Evolutionary conservation across 2,113 vertebrate species (phyloP), one percentile per base, ranked within the genome.

Genomic region (Gambusia holbrooki): DNA sequence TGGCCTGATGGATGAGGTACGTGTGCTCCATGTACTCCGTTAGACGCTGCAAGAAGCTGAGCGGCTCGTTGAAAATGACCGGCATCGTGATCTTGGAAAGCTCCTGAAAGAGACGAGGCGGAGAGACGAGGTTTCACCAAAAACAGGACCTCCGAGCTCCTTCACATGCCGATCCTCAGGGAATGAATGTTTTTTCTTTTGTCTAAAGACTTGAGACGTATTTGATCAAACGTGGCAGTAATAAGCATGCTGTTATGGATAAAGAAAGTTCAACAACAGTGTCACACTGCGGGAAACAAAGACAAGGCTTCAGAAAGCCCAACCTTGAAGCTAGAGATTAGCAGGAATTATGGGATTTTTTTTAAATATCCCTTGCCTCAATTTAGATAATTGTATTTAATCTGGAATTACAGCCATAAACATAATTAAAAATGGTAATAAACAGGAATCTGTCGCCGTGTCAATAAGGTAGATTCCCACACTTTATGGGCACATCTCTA

Each of bases 1-100:
- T 97, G 91, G 98, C 98, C 85, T 96, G 96, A 86, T 97, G 96
- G 89, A 99, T 96, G 92, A 99, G 97, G 91, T 97, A 96, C 0
- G 97, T 99, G 66, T 99, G 98, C 91, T 99, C 98, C 98, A 99
- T 99, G 69, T 99, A 99, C 76, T 99, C 98, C 0, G 97, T 97
- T 1, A 99, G 95, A 7, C 98, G 95, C 88, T 99, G 98, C 0
- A 99, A 91, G 87, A 99, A 99, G 92, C 98, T 99, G 82, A 99
- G 92, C 0, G 98, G 98, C 89, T 99, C 98, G 0, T 99, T 99
- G 93, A 99, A 98, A 91, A 99, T 98, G 33, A 99, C 98, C 0
- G 98, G 98, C 98, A 99, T 99, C 1, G 98, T 97, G 84, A 99
- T 99, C 92, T 99, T 99, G 64, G 98, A 99, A 29, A 99, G 66